Conservation (phyloP, 2,113 vertebrate genomes). For the Cinclus mexicanus region DNA sequence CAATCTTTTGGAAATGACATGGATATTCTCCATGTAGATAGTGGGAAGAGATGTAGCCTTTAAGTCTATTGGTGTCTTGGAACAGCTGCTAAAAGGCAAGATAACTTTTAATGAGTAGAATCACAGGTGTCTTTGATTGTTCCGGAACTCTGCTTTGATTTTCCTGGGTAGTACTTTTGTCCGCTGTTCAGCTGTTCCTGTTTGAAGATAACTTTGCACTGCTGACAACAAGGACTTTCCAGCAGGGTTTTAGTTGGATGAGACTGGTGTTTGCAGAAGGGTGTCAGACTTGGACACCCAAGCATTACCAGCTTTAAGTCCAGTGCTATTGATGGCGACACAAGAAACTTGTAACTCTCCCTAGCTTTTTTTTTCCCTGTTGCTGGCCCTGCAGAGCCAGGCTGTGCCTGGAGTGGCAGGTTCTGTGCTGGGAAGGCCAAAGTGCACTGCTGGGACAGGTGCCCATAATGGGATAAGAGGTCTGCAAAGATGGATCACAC, state of each 20-base stretch:
- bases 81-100: background rate
- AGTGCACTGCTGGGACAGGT: background rate
- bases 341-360: background rate
- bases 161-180: background rate
- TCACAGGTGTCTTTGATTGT: background rate
- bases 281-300: background rate
- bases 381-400: background rate
- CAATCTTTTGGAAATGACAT: background rate
- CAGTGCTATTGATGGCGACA: background rate
- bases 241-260: background rate
- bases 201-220: background rate
- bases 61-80: background rate
- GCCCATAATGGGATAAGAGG: background rate
- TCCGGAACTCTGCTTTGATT: conserved; percentile 8
- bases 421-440: background rate
- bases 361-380: background rate
- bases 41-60: background rate
- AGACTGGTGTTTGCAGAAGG: background rate
- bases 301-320: background rate
- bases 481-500: background rate
- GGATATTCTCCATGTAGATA: background rate
- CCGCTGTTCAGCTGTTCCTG: background rate
- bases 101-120: background rate
- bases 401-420: background rate
- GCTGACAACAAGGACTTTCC: background rate